These are phyloP conservation scores for Myotis myotis DNA, from an alignment of 2,797 vertebrate species.

Conservation along the genomic window DNA sequence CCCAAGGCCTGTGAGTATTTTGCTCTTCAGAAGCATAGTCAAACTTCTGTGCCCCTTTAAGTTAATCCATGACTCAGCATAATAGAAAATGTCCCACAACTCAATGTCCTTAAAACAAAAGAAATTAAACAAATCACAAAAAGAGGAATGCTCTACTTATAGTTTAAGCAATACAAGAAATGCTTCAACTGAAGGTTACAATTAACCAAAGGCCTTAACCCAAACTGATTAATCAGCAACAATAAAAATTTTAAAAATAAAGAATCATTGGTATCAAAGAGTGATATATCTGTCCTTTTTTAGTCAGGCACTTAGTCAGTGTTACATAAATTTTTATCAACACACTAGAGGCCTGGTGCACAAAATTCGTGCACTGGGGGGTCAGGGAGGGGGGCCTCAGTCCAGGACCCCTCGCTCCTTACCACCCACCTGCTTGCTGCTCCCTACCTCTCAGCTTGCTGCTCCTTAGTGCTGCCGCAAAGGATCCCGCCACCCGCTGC, in stretches of 20 bases:
- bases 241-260: background rate
- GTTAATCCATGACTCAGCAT: background rate
- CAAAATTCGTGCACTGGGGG: too few species aligned
- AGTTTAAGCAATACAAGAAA: background rate
- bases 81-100: background rate
- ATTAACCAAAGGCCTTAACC: constrained; percentile 8
- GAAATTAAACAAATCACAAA: background rate
- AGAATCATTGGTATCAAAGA: background rate
- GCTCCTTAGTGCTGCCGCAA: too few species aligned
- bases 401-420: too few species aligned
- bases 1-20: background rate
- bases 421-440: too few species aligned
- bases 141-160: background rate
- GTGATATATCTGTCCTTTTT: background rate
- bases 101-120: background rate
- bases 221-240: background rate
- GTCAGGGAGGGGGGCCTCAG: too few species aligned
- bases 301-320: background rate
- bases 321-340: background rate
- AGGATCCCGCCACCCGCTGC: too few species aligned
- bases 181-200: background rate
- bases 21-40: background rate
- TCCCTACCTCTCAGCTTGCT: too few species aligned
- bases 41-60: background rate
- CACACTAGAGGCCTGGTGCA: background rate